These are phyloP conservation scores for Sisyra nigra DNA, from an alignment of 2,888 invertebrate genomes.

Conservation along the genomic window DNA sequence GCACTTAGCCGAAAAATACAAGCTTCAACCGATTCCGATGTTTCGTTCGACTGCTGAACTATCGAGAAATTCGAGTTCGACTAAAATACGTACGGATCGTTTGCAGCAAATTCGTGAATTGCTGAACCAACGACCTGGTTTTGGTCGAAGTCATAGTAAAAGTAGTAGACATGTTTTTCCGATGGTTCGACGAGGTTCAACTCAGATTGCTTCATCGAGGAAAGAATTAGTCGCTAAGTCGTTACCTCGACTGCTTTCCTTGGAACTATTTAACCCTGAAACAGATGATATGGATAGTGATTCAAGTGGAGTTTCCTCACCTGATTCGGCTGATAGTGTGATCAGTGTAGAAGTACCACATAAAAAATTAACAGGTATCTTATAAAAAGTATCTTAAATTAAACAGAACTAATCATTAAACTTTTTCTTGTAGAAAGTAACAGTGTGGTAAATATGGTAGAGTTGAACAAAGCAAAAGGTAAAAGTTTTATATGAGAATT, in stretches of 20 bases:
- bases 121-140: constrained; percentile 49
- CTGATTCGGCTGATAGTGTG: constrained; percentile 74
- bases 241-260: constrained; percentile 56
- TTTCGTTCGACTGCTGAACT: constrained; percentile 4
- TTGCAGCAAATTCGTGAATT: constrained; percentile 55
- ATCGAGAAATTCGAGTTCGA: constrained; percentile 15
- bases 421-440: no score
- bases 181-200: constrained; percentile 50
- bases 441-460: no score
- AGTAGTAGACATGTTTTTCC: constrained; percentile 38
- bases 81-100: constrained; percentile 41
- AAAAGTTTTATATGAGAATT: no score
- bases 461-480: no score
- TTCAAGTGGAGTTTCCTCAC: constrained; percentile 73
- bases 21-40: constrained; percentile 6
- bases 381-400: no score
- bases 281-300: constrained; percentile 84
- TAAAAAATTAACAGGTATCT: not conserved
- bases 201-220: constrained; percentile 25
- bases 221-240: constrained; percentile 48
- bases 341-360: constrained; percentile 41
- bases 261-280: constrained; percentile 80
- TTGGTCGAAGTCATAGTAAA: constrained; percentile 21
- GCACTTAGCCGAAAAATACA: constrained; percentile 22
- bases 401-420: no score